A percentile compares a stretch with the other conserved stretches of the same genome.
Conservation (phyloP, 1,140 invertebrate genomes). For the Carcinoscorpius rotundicauda region DNA sequence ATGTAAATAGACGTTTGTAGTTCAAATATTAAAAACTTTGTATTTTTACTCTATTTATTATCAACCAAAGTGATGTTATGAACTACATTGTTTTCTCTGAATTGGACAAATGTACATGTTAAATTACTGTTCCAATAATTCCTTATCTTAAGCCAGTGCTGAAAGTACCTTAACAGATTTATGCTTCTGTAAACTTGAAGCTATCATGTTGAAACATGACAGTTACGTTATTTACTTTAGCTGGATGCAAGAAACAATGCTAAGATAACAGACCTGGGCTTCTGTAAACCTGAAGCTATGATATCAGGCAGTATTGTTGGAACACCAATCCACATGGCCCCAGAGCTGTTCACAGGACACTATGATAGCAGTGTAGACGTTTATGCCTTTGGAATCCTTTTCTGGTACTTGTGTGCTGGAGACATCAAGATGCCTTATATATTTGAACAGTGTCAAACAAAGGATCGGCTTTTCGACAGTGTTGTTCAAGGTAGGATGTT, state of each 20-base stretch:
- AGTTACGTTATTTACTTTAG: constrained; percentile 28
- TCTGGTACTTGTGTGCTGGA: constrained; percentile 83
- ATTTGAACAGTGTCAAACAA: constrained; percentile 76
- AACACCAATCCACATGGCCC: constrained; percentile 89
- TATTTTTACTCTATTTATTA: no score
- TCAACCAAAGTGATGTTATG: no score
- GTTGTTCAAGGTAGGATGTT: constrained; percentile 57
- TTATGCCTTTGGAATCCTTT: constrained; percentile 81
- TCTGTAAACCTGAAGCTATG: constrained; percentile 83
- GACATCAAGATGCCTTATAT: constrained; percentile 61
- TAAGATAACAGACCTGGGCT: constrained; percentile 77
- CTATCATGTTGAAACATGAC: constrained; percentile 52
- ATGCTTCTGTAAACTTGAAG: neutral
- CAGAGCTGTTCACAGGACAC: constrained; percentile 64
- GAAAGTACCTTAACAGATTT: no score
- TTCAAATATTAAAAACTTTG: no score
- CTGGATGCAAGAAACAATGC: constrained; percentile 59
- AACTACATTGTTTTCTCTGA: no score
- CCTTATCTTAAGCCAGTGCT: no score
- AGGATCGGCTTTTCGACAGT: constrained; percentile 73
- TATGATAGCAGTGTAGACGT: constrained; percentile 80
- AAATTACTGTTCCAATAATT: no score
- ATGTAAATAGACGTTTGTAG: no score
- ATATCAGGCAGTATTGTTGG: constrained; percentile 75
- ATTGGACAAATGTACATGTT: no score